These are phyloP conservation scores for Pseudopipra pipra DNA, from an alignment of 2,113 vertebrate species.

Conservation along the genomic window DNA sequence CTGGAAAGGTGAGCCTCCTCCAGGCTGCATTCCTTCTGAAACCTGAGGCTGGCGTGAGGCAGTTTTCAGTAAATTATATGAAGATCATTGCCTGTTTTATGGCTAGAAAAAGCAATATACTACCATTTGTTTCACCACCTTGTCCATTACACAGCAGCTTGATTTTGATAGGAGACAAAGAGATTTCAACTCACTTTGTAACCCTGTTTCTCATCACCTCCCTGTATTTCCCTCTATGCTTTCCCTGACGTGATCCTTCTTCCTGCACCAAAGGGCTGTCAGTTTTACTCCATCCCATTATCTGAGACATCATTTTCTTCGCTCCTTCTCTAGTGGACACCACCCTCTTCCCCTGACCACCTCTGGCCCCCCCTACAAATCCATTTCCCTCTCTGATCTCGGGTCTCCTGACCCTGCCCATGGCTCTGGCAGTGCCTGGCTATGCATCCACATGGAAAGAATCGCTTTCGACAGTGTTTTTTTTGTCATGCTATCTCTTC, in stretches of 20 bases:
- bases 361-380: not conserved
- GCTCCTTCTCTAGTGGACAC: not conserved
- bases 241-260: not conserved
- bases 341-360: accelerated
- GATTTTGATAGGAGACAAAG: not conserved
- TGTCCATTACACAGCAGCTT: not conserved
- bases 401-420: not conserved
- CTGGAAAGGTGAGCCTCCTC: not conserved
- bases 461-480: not conserved
- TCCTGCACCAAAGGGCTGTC: not conserved
- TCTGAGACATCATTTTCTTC: not conserved
- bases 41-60: not conserved
- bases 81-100: not conserved
- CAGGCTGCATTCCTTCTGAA: not conserved
- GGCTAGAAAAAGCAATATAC: not conserved
- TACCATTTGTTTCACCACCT: not conserved
- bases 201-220: not conserved
- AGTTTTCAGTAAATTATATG: not conserved
- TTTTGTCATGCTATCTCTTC: not conserved
- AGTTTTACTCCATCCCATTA: not conserved
- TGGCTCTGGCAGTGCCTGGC: not conserved
- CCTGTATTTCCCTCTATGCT: not conserved
- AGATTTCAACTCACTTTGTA: not conserved
- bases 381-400: not conserved
- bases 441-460: not conserved